Evolutionary conservation across 2,113 vertebrate genomes (phyloP).

Genomic region (Grallaria varia): DNA sequence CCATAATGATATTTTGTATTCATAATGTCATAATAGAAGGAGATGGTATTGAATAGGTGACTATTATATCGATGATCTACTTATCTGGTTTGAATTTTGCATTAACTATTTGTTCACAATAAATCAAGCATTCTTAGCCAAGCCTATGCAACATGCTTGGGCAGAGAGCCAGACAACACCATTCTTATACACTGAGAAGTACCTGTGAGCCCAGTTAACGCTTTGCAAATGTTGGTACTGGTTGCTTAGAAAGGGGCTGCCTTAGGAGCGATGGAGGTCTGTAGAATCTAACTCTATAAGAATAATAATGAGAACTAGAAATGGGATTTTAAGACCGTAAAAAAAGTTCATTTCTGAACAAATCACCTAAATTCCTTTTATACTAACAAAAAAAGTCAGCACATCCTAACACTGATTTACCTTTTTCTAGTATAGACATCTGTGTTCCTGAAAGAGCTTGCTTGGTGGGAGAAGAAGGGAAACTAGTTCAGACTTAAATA

Average conservation of each 20-base stretch:
- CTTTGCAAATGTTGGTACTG: not conserved
- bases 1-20: not conserved
- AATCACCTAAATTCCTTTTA: not conserved
- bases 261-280: not conserved
- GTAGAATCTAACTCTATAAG: not conserved
- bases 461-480: not conserved
- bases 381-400: not conserved
- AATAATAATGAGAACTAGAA: not conserved
- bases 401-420: not conserved
- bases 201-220: not conserved
- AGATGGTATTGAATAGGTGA: not conserved
- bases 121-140: conserved; percentile 3
- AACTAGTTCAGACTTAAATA: not conserved
- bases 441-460: not conserved
- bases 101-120: conserved; percentile 27
- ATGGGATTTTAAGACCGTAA: not conserved
- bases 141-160: not conserved
- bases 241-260: not conserved
- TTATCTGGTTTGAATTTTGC: conserved; percentile 27
- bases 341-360: not conserved
- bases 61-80: not conserved
- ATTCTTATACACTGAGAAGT: not conserved
- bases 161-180: not conserved
- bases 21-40: not conserved
- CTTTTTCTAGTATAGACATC: not conserved